Conservation (phyloP, 2,797 vertebrate species). For the Cynodonichthys magdalenae region DNA sequence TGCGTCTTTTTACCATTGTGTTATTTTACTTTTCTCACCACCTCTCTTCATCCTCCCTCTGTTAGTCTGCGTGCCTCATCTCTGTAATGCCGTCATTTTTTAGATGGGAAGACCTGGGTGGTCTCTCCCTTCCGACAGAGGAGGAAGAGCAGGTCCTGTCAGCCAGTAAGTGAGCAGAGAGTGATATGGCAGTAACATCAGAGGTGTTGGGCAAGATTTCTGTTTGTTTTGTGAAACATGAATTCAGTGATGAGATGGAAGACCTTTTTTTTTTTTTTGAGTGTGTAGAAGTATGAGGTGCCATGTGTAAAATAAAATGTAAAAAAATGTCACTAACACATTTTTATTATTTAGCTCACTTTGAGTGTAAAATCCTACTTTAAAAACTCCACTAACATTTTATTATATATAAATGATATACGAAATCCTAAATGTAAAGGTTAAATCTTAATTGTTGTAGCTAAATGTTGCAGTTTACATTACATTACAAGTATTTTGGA, state of each 20-base stretch:
- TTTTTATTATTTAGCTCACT: no score
- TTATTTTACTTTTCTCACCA: background rate
- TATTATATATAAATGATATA: no score
- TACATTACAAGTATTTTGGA: no score
- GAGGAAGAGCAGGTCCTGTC: conserved; percentile 50
- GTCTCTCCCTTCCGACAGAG: conserved; percentile 86
- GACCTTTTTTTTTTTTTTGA: no score
- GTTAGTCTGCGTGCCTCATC: conserved; percentile 28
- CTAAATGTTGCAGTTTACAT: no score
- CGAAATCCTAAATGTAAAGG: no score
- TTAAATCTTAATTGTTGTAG: no score
- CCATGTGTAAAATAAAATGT: no score
- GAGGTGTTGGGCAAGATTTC: conserved; percentile 20
- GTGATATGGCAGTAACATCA: conserved; percentile 5
- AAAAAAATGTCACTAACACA: no score
- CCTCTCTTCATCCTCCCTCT: conserved; percentile 23
- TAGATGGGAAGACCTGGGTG: conserved; percentile 92
- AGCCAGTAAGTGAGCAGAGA: conserved; percentile 56
- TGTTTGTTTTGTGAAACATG: conserved; percentile 1
- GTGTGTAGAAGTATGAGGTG: no score
- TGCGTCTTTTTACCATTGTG: conserved; percentile 22
- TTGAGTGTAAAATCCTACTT: no score
- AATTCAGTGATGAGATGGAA: conserved; percentile 28
- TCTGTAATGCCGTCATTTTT: conserved; percentile 80
- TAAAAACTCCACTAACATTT: no score